phyloP scores from a whole-genome alignment of 2,113 vertebrate species.

The Cairina moschata region DNA sequence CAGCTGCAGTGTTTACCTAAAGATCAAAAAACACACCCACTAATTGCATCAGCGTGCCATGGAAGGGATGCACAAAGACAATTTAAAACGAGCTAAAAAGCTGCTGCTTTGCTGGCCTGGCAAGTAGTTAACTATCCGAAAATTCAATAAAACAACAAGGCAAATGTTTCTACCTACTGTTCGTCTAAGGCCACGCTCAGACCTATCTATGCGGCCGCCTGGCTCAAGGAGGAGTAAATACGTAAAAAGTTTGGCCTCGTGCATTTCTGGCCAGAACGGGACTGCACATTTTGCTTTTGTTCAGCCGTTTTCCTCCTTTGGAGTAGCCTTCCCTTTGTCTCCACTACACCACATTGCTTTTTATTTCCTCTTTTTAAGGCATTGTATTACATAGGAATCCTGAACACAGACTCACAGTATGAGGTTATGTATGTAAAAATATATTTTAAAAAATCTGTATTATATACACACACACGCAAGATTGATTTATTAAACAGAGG shows the following conservation, averaged over 20 bases:
- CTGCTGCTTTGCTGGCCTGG: neutral
- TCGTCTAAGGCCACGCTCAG: rapidly evolving
- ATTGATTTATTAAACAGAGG: neutral
- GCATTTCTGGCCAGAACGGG: neutral
- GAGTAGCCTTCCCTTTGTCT: conserved; percentile 1
- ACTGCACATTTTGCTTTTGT: neutral
- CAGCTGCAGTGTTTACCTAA: neutral
- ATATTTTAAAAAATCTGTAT: neutral
- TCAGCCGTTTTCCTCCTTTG: neutral
- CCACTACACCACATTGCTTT: neutral
- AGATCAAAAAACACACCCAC: neutral
- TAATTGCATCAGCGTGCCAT: neutral
- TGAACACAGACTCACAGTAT: rapidly evolving
- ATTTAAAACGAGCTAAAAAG: neutral
- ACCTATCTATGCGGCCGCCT: neutral
- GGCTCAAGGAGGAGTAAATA: neutral
- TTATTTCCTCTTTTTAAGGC: neutral
- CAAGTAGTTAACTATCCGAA: rapidly evolving
- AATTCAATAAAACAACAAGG: rapidly evolving
- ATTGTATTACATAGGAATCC: neutral
- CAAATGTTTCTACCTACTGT: neutral
- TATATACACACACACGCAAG: rapidly evolving
- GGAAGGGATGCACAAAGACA: neutral
- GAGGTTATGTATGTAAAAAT: neutral
- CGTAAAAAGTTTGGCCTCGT: rapidly evolving